Evolutionary conservation across 2,797 vertebrate species (phyloP), one percentile per base, ranked within the genome.

Genomic region (Poeciliopsis paucimaculata): DNA sequence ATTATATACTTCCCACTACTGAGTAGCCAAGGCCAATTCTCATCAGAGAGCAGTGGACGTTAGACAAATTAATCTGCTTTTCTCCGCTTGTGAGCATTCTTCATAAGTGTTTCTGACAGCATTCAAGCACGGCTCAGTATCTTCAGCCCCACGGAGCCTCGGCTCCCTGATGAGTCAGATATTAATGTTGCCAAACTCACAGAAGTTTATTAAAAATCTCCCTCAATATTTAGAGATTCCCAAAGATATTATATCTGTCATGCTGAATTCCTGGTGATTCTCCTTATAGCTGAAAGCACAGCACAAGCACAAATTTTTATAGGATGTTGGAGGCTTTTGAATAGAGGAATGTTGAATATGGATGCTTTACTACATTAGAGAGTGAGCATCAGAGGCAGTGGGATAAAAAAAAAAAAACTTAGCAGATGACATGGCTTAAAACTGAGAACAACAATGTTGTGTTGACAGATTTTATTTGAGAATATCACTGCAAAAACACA

Each of bases 101-200:
- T 53, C 43, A 41, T 76, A 72, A 76, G 39, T 5, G 41, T 47
- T 75, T 34, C 9, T 76, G 77, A 80, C 79, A 74, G 20, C 43
- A 64, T 82, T 79, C 13, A 39, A 66, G n/a, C 47, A 74, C 5
- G n/a, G 46, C 47, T 84, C 70, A 73, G 47, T 77, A 72, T 66
- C 45, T 73, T 41, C 11, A 57, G 49, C 49, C 62, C 77, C 15
- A 31, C 41, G 43, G 66, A 73, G 49, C 66, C 34, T 75, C 49
- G 46, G 28, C 39, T 49, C 77, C 73, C 66, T 5, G 36, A 77
- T 80, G 83, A 83, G 73, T 81, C 72, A 72, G 70, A 86, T 84
- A 75, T 84, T 60, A 71, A 77, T 68, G 73, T 12, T 2, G n/a
- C 2, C 23, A 57, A 64, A 84, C 36, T 28, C 68, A 31, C n/a